phyloP scores from a whole-genome alignment of 1,140 invertebrate genomes.

The Hyles euphorbiae region DNA sequence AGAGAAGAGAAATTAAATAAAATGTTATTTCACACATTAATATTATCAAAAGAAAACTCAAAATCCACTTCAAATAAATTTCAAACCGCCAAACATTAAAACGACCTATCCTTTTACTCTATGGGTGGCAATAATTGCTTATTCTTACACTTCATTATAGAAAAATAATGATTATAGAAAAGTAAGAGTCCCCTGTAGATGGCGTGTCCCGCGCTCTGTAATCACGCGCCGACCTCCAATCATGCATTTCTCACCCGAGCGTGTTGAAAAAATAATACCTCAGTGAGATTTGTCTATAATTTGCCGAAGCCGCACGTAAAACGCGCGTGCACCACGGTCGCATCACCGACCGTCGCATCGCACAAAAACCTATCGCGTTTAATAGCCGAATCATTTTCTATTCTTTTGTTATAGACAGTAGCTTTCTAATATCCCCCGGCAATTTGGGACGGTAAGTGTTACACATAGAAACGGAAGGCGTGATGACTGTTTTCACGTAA shows the following conservation, averaged over 20 bases:
- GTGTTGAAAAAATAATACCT: slow-evolving; percentile 72
- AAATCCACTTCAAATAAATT: no score
- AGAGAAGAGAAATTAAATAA: no score
- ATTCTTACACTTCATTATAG: slow-evolving; percentile 65
- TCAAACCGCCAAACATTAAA: neutral
- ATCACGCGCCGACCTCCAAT: slow-evolving; percentile 68
- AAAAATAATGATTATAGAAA: slow-evolving; percentile 67
- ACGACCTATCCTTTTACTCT: neutral
- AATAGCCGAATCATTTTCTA: slow-evolving; percentile 31
- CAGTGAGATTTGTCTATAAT: slow-evolving; percentile 69
- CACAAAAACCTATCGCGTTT: slow-evolving; percentile 14
- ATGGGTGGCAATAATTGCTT: slow-evolving; percentile 66
- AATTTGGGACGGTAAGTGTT: slow-evolving; percentile 26
- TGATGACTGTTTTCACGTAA: neutral
- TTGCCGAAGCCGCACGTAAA: slow-evolving; percentile 53
- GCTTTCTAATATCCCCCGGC: slow-evolving; percentile 38
- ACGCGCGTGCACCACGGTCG: slow-evolving; percentile 20
- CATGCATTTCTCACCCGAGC: slow-evolving; percentile 70
- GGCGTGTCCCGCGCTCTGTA: slow-evolving; percentile 60
- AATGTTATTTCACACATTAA: no score
- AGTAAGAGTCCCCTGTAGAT: slow-evolving; percentile 51
- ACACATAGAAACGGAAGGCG: slow-evolving; percentile 11
- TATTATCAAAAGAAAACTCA: no score
- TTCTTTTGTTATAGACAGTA: slow-evolving; percentile 44
- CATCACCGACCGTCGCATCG: slow-evolving; percentile 2